Percentiles rank a stretch among this genome's conserved stretches.
These are phyloP conservation scores for Lampris incognitus DNA, from an alignment of 2,113 vertebrate species.

Conservation along the genomic window DNA sequence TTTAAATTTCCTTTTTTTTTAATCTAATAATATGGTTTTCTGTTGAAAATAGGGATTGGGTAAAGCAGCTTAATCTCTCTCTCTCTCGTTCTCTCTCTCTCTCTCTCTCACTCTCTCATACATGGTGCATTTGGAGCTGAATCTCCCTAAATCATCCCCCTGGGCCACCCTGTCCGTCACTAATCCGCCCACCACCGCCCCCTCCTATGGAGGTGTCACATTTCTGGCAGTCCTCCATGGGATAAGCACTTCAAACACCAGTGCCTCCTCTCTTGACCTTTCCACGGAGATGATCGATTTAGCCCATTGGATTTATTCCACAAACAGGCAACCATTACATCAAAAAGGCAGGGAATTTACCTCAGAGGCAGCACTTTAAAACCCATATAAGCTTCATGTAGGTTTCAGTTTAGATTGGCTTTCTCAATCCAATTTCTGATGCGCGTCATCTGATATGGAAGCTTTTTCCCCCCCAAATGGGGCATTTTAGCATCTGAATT, in stretches of 20 bases:
- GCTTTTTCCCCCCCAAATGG: slow-evolving; percentile 18
- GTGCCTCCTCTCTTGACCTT: slow-evolving; percentile 77
- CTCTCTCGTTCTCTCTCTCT: slow-evolving; percentile 39
- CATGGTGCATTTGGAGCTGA: slow-evolving; percentile 74
- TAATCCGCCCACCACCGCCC: slow-evolving; percentile 76
- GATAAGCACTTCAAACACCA: slow-evolving; percentile 81
- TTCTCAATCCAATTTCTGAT: slow-evolving; percentile 59
- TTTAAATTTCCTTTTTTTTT: slow-evolving; percentile 30
- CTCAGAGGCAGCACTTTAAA: slow-evolving; percentile 73
- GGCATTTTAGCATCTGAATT: slow-evolving; percentile 47
- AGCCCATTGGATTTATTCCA: slow-evolving; percentile 75
- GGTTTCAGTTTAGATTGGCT: slow-evolving; percentile 66
- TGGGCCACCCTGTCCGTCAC: slow-evolving; percentile 76
- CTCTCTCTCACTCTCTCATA: slow-evolving; percentile 49
- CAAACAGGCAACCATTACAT: slow-evolving; percentile 77
- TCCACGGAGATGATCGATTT: slow-evolving; percentile 79
- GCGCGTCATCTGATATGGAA: slow-evolving; percentile 62
- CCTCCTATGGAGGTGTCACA: slow-evolving; percentile 77
- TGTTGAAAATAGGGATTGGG: slow-evolving; percentile 67
- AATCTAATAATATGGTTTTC: slow-evolving; percentile 77
- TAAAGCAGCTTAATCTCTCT: slow-evolving; percentile 58
- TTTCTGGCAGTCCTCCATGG: slow-evolving; percentile 75
- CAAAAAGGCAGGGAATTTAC: slow-evolving; percentile 75
- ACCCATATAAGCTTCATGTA: slow-evolving; percentile 74
- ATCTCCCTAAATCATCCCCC: slow-evolving; percentile 79